These are phyloP conservation scores for Threskiornis aethiopicus DNA, from an alignment of 2,797 vertebrate genomes.

Conservation along the genomic window DNA sequence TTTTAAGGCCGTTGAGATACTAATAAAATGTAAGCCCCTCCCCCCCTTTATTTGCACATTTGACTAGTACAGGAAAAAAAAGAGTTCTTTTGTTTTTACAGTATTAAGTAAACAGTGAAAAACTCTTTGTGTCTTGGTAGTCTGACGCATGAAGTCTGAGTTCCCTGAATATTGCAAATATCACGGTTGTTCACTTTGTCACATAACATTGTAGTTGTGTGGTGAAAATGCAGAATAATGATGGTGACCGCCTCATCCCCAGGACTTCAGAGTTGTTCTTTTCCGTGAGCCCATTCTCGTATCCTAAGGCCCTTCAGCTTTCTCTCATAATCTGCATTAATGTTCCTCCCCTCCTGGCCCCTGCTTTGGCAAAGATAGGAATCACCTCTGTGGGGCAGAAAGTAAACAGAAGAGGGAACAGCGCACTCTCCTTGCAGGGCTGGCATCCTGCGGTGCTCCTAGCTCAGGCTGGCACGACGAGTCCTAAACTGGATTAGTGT, in stretches of 20 bases:
- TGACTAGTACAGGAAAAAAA: not conserved
- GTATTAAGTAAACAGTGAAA: not conserved
- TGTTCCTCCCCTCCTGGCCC: not conserved
- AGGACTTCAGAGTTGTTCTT: not conserved
- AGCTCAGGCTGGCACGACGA: not conserved
- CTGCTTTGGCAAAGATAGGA: not conserved
- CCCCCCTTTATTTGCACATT: not conserved
- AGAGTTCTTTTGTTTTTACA: not conserved
- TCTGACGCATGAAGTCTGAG: not conserved
- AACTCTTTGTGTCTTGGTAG: not conserved
- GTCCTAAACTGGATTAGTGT: not conserved
- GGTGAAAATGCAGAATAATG: not conserved
- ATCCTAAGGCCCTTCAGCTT: not conserved
- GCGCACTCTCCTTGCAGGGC: not conserved
- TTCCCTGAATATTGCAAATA: not conserved
- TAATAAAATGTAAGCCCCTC: not conserved
- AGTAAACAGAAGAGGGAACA: not conserved
- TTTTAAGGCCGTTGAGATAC: not conserved
- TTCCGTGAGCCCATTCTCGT: accelerated
- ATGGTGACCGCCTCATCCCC: not conserved
- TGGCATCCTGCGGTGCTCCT: not conserved
- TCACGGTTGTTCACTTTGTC: not conserved
- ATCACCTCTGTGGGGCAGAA: not conserved
- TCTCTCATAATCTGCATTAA: not conserved
- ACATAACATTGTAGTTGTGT: not conserved